Conservation (phyloP, 2,797 vertebrate species). For the Acanthopagrus latus region DNA sequence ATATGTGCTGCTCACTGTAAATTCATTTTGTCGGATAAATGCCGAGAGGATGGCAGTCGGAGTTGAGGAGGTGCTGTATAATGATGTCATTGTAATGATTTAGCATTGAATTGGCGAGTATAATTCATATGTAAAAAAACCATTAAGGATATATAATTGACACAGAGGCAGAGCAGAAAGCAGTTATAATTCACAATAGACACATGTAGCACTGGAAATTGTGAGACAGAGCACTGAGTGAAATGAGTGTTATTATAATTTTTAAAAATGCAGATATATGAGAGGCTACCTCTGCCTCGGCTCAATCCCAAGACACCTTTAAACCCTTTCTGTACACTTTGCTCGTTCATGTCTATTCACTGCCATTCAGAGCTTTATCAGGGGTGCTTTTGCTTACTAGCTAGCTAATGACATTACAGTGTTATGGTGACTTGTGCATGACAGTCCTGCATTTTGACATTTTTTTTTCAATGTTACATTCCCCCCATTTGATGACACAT, state of each 20-base stretch:
- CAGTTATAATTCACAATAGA: neutral
- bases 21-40: constrained; percentile 10
- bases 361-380: too few relatives aligned
- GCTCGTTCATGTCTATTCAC: too few relatives aligned
- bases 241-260: neutral
- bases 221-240: neutral
- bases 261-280: neutral
- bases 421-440: too few relatives aligned
- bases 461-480: too few relatives aligned
- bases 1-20: neutral
- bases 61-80: neutral
- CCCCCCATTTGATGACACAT: too few relatives aligned
- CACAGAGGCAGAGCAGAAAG: neutral
- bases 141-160: neutral
- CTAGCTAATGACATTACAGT: too few relatives aligned
- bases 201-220: neutral
- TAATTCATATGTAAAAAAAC: neutral
- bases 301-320: too few relatives aligned
- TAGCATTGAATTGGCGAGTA: neutral
- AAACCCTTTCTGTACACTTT: too few relatives aligned
- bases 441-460: too few relatives aligned
- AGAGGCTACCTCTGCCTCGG: neutral
- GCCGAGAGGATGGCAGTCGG: neutral
- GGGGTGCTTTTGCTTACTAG: too few relatives aligned
- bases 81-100: neutral